These are phyloP conservation scores for Drosophila mauritiana DNA, from an alignment of 1,140 invertebrate genomes.

Conservation along the genomic window DNA sequence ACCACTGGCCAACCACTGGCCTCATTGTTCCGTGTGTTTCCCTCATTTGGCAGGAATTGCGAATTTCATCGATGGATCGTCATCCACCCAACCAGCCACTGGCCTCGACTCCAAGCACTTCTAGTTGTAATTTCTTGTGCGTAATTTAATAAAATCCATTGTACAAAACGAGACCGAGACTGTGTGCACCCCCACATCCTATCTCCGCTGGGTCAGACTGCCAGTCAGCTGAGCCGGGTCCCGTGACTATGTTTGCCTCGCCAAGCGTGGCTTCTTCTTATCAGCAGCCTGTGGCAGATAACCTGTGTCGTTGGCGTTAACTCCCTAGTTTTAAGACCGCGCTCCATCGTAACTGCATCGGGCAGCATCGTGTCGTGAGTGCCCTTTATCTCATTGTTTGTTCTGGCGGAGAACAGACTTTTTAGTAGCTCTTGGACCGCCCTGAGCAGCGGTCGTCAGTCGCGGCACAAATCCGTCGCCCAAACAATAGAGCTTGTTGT, in stretches of 20 bases:
- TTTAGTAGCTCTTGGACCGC: constrained; percentile 52
- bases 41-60: constrained; percentile 44
- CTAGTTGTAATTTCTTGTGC: constrained; percentile 75
- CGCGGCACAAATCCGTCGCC: constrained; percentile 23
- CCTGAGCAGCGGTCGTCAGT: constrained; percentile 42
- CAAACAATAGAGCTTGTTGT: constrained; percentile 47
- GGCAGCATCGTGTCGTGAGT: background rate
- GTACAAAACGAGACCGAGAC: constrained; percentile 53
- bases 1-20: background rate
- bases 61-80: constrained; percentile 67
- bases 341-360: constrained; percentile 34
- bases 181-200: background rate
- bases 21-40: constrained; percentile 37
- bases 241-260: constrained; percentile 63
- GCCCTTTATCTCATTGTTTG: constrained; percentile 70
- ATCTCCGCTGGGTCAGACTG: constrained; percentile 41
- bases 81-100: constrained; percentile 35
- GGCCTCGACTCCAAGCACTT: constrained; percentile 52
- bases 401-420: constrained; percentile 38
- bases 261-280: constrained; percentile 61
- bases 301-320: constrained; percentile 56
- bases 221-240: constrained; percentile 58
- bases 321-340: constrained; percentile 28
- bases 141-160: constrained; percentile 82
- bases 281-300: constrained; percentile 54